Base-by-base conservation (phyloP, 2,113 vertebrate species). In the Entelurus aequoreus region DNA sequence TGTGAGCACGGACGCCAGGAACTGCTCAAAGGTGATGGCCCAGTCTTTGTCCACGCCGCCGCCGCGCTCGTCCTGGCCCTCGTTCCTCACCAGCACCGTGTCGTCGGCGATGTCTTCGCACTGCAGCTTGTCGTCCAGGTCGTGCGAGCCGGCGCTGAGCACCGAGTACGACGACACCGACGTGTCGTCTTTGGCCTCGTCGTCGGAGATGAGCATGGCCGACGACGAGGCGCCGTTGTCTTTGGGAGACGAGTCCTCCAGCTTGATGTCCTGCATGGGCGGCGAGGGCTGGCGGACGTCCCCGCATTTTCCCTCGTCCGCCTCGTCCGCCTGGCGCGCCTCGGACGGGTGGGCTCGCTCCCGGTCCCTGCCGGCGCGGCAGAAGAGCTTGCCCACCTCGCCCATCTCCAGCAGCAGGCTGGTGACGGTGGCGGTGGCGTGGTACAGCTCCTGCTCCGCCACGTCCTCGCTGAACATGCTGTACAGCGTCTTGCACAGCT, bases 111-210 rank as follows among this genome's bases (percentile, higher is more conserved):
- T 95, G 89, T 99, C 97, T 86, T 99, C 96, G 0, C 95, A 99
- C 62, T 97, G 96, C 74, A 98, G 88, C 90, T 97, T 99, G 10
- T 92, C 91, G 44, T 99, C 95, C 68, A 96, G 89, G 75, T 98
- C 95, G 0, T 96, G 94, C 0, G 96, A 99, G 55, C 95, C 94
- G 0, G 94, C 89, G 0, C 97, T 99, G 74, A 99, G 92, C 65
- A 99, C 95, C 0, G 96, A 99, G 89, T 98, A 99, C 0, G 96
- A 98, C 1, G 97, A 99, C 93, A 98, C 92, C 0, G 97, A 99
- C 0, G 95, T 96, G 80, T 99, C 97, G 0, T 98, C 96, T 83
- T 98, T 98, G 9, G 95, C 95, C 59, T 98, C 95, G 0, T 98
- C 95, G 0, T 98, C 96, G 0, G 96, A 99, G 67, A 94, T 94